These are phyloP conservation scores for Amazona vittata DNA, from an alignment of 2,113 vertebrate genomes.

Conservation along the genomic window DNA sequence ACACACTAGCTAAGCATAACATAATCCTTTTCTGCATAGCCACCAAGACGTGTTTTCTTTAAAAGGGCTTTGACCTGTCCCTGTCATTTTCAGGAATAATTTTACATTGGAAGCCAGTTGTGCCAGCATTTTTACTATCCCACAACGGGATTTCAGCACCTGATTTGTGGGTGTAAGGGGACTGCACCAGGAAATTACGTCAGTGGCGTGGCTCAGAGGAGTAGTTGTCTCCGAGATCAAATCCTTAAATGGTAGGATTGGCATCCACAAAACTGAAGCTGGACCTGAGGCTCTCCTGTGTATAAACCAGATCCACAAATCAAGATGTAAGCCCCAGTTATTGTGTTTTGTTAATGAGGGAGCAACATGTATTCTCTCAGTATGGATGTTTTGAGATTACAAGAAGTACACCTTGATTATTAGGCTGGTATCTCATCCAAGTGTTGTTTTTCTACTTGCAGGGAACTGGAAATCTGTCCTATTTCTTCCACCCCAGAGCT, in stretches of 20 bases:
- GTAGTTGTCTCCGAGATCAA: background rate
- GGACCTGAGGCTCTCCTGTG: background rate
- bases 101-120: conserved; percentile 28
- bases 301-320: conserved; percentile 36
- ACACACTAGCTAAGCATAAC: conserved; percentile 62
- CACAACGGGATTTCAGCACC: conserved; percentile 57
- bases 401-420: conserved; percentile 39
- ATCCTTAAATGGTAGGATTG: conserved; percentile 65
- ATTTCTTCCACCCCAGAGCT: background rate
- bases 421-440: conserved; percentile 22
- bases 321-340: conserved; percentile 27
- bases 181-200: conserved; percentile 58
- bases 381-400: background rate
- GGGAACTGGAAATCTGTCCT: conserved; percentile 17
- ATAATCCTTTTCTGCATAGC: conserved; percentile 48
- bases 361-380: conserved; percentile 33
- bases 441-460: background rate
- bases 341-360: conserved; percentile 46
- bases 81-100: conserved; percentile 53
- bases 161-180: conserved; percentile 62
- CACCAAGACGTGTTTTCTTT: conserved; percentile 35
- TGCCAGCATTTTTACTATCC: conserved; percentile 61
- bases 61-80: conserved; percentile 57
- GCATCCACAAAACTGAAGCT: conserved; percentile 47
- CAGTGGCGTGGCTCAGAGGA: background rate